phyloP scores from a whole-genome alignment of 2,797 vertebrate species.

The Bucorvus abyssinicus region DNA sequence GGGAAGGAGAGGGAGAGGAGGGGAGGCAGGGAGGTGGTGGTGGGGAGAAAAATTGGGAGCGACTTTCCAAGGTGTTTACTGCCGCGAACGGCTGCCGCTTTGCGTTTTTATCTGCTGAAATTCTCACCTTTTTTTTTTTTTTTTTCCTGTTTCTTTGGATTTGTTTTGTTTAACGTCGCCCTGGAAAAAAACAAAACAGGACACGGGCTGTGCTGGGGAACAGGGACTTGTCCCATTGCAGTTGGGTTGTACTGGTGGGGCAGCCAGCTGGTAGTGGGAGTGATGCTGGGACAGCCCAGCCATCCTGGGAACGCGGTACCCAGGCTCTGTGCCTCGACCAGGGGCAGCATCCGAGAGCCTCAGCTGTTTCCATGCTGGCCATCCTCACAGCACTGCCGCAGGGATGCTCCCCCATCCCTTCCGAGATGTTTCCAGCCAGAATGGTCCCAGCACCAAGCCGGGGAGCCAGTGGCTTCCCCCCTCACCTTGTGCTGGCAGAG shows the following conservation, averaged over 20 bases:
- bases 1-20: conserved; percentile 25
- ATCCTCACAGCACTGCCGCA: fast-evolving
- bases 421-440: background rate
- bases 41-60: conserved; percentile 58
- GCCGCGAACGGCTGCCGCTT: conserved; percentile 65
- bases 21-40: conserved; percentile 43
- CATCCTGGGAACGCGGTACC: fast-evolving
- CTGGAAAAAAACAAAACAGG: background rate
- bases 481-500: background rate
- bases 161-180: fast-evolving
- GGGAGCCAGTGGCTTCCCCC: background rate
- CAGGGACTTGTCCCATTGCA: background rate
- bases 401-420: background rate
- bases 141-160: no score
- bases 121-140: conserved; percentile 12
- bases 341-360: background rate
- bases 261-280: background rate
- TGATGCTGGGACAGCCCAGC: fast-evolving
- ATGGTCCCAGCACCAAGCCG: fast-evolving
- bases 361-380: fast-evolving
- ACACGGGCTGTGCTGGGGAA: fast-evolving
- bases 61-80: conserved; percentile 75
- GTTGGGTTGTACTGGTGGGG: fast-evolving
- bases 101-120: conserved; percentile 27
- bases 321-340: fast-evolving